A percentile compares a stretch with the other conserved stretches of the same genome.
Evolutionary conservation across 1,140 invertebrate genomes (phyloP).

Genomic region (Camponotus vicinus): DNA sequence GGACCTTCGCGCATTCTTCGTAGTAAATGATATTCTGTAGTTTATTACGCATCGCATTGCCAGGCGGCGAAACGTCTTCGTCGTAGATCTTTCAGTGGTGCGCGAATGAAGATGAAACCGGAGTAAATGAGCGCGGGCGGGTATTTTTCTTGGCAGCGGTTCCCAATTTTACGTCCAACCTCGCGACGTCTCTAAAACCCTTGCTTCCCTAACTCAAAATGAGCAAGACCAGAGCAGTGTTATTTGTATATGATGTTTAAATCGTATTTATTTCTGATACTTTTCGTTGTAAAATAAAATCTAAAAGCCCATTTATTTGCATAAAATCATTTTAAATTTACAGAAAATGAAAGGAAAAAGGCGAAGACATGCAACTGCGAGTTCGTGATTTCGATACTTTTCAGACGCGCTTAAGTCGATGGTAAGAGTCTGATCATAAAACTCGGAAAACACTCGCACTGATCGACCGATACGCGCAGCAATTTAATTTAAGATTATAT

Average conservation of each 20-base stretch:
- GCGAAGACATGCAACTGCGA: not conserved
- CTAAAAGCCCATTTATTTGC: conserved; percentile 48
- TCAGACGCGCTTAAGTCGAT: not conserved
- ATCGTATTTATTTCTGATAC: conserved; percentile 32
- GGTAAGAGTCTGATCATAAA: conserved; percentile 24
- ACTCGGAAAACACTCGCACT: conserved; percentile 18
- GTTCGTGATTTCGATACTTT: conserved; percentile 30
- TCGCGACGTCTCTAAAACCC: conserved; percentile 17
- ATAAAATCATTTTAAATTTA: conserved; percentile 23
- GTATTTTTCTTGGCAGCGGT: conserved; percentile 57
- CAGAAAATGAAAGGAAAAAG: not conserved
- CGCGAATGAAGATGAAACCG: conserved; percentile 46
- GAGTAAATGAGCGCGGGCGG: conserved; percentile 48
- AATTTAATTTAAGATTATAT: conserved; percentile 12
- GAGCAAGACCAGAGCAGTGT: conserved; percentile 10
- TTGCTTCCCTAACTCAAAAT: not conserved
- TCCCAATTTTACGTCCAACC: conserved; percentile 43
- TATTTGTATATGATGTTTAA: conserved; percentile 47
- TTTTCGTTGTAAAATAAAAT: conserved; percentile 39
- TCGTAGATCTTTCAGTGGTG: conserved; percentile 54
- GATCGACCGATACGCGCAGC: conserved; percentile 19
- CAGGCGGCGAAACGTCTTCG: conserved; percentile 37
- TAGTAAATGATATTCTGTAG: not conserved
- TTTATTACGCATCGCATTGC: conserved; percentile 58
- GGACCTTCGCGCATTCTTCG: not conserved